Evolutionary conservation across 2,113 vertebrate species (phyloP).

Genomic region (Salvator merianae): DNA sequence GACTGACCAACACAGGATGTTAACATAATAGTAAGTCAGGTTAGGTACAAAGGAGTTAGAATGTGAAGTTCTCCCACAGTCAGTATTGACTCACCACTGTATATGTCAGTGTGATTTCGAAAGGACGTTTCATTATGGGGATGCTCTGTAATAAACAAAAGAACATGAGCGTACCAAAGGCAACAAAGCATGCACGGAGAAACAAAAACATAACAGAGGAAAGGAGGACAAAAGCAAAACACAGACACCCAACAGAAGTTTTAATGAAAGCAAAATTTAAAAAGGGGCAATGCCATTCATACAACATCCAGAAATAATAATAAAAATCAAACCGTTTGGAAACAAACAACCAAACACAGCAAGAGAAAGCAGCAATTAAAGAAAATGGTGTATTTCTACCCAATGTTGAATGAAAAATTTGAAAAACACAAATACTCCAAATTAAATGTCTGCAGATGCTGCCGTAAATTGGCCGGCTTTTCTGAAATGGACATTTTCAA

Average conservation of each 20-base stretch:
- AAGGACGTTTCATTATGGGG: conserved; percentile 89
- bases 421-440: background rate
- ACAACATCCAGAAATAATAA: conserved; percentile 25
- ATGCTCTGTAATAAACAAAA: conserved; percentile 89
- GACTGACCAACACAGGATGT: conserved; percentile 33
- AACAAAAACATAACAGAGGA: background rate
- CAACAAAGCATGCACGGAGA: conserved; percentile 41
- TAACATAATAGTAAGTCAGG: conserved; percentile 66
- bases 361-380: background rate
- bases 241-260: conserved; percentile 1
- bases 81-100: conserved; percentile 88
- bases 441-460: background rate
- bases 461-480: background rate
- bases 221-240: background rate
- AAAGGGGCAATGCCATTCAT: conserved; percentile 5
- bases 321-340: background rate
- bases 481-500: background rate
- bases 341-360: background rate
- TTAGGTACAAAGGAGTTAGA: conserved; percentile 73
- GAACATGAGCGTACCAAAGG: conserved; percentile 71
- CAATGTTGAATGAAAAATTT: background rate
- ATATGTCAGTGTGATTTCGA: conserved; percentile 88
- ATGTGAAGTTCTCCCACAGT: conserved; percentile 63
- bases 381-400: background rate
- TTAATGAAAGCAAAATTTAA: background rate